phyloP scores from a whole-genome alignment of 1,140 invertebrate species.

The Gonatopus flavifemur region DNA sequence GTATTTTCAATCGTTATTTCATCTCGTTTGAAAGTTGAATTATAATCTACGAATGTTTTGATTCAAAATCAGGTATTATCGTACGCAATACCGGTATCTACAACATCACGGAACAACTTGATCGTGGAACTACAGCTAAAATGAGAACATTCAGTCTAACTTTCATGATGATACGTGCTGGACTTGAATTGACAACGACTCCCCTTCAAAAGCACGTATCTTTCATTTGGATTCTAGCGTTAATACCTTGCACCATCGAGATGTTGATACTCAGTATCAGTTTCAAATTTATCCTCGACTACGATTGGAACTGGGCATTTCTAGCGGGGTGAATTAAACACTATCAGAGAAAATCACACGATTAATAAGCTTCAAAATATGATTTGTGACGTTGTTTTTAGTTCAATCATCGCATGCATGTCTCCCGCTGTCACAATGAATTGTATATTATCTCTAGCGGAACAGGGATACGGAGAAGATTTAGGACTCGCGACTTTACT shows the following conservation, averaged over 20 bases:
- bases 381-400: conserved; percentile 23
- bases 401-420: conserved; percentile 47
- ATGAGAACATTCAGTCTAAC: conserved; percentile 47
- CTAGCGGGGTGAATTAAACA: conserved; percentile 41
- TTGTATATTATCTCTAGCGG: conserved; percentile 42
- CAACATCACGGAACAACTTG: conserved; percentile 42
- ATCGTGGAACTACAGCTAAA: conserved; percentile 24
- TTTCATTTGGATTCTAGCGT: conserved; percentile 37
- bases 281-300: conserved; percentile 34
- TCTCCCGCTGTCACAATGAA: conserved; percentile 50
- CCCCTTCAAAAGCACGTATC: conserved; percentile 33
- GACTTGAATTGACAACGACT: conserved; percentile 44
- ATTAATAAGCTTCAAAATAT: too few species aligned
- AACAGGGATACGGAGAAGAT: conserved; percentile 50
- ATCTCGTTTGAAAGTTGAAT: too few species aligned
- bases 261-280: conserved; percentile 29
- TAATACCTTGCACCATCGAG: conserved; percentile 47
- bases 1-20: too few species aligned
- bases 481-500: conserved; percentile 47
- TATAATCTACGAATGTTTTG: too few species aligned
- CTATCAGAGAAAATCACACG: too few species aligned
- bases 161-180: conserved; percentile 48
- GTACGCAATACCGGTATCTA: conserved; percentile 42
- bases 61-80: too few species aligned
- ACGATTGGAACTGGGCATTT: conserved; percentile 48